These are phyloP conservation scores for Lota lota DNA, from an alignment of 2,113 vertebrate species.

Conservation along the genomic window DNA sequence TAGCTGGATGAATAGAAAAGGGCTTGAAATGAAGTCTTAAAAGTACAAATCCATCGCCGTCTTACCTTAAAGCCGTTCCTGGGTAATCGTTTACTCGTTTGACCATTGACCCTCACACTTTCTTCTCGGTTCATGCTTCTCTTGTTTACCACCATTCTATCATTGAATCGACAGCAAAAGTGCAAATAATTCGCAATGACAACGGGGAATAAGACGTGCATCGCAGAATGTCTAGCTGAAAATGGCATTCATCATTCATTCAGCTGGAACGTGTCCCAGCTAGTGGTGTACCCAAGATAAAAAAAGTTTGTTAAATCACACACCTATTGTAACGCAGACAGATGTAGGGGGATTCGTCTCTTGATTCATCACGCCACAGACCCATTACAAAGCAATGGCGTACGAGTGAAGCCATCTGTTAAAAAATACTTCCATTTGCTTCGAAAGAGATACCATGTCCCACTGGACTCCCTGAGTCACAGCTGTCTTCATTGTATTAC, in stretches of 20 bases:
- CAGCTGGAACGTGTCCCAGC: slow-evolving; percentile 34
- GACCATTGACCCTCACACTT: neutral
- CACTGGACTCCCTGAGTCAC: slow-evolving; percentile 3
- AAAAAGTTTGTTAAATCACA: neutral
- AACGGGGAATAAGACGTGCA: slow-evolving; percentile 52
- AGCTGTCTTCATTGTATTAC: slow-evolving; percentile 29
- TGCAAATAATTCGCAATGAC: slow-evolving; percentile 9
- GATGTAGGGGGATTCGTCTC: slow-evolving; percentile 11
- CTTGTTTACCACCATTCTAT: neutral
- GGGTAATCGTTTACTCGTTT: neutral
- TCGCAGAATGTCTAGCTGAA: slow-evolving; percentile 24
- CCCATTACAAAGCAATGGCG: too few relatives aligned
- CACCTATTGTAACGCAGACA: slow-evolving; percentile 32
- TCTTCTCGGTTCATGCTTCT: neutral
- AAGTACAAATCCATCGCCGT: slow-evolving; percentile 32
- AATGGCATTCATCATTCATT: slow-evolving; percentile 30
- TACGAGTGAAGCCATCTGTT: too few relatives aligned
- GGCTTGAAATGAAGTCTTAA: slow-evolving; percentile 10
- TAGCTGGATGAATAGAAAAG: slow-evolving; percentile 6
- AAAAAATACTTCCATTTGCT: too few relatives aligned
- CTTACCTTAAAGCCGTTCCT: too few relatives aligned
- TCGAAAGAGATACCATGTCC: too few relatives aligned
- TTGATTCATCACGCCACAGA: too few relatives aligned
- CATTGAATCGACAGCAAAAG: slow-evolving; percentile 5
- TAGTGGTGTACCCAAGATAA: slow-evolving; percentile 64